Evolutionary conservation across 2,797 vertebrate species (phyloP), one percentile per base, ranked within the genome.

Genomic region (Micropoecilia bifurca): DNA sequence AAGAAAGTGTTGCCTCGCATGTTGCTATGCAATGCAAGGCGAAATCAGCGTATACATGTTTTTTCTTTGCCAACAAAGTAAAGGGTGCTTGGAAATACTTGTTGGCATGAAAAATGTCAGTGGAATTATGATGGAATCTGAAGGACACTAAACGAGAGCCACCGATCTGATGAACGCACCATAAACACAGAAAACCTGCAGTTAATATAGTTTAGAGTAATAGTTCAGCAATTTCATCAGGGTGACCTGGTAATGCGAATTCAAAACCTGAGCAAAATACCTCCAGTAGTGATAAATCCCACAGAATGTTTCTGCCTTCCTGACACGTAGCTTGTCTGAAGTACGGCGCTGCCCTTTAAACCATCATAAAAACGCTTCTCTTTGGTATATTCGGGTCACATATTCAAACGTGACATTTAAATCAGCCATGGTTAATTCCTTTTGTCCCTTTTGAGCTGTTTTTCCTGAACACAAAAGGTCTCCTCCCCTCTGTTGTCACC

Each of bases 401-500:
- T 66, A 80, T 74, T 86, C 76, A 78, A 86, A 81, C 8, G 0
- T 79, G 82, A 79, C 88, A 89, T 90, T 87, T 85, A 79, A 82
- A 80, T 59, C 36, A 50, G 48, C 74, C 63, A n/a, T 55, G 75
- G 73, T 61, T 77, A 43, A 88, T 14, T 57, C 50, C 45, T n/a
- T 22, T 61, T 12, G 16, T n/a, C 20, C 48, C 28, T 53, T 76
- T 55, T 0, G 68, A 71, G 85, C 69, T 1, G 73, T 78, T 83
- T 90, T 89, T 82, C 85, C 74, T 83, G 73, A 69, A 84, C 85
- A 94, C 80, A 89, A 88, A 86, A 75, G 83, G 68, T 78, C 84
- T 82, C 89, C 87, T 88, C 91, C 89, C 80, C 85, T 85, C 84
- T 1, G 75, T 80, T 80, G 85, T 85, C 87, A 71, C 91, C 93